Base-by-base conservation (phyloP, 2,113 vertebrate genomes). In the Proteles cristata region DNA sequence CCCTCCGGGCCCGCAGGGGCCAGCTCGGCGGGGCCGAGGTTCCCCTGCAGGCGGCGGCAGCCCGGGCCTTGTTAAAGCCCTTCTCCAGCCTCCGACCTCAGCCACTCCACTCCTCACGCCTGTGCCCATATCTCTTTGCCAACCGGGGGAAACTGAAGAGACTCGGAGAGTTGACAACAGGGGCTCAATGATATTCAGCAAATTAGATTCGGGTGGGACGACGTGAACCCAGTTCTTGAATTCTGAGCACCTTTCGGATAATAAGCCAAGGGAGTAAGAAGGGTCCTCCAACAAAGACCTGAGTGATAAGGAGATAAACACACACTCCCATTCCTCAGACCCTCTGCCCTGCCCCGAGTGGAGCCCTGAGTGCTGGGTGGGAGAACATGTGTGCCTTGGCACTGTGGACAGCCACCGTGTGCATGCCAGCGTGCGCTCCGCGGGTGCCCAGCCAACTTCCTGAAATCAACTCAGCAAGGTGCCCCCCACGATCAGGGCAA, bases 11-110 rank as follows among this genome's bases (percentile, higher is more conserved):
- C 63, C 25, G 6, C 76, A 26, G 50, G 23, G 90, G 48, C 43
- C 84, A 28, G 89, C 17, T 45, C 74, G 2, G 55, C 1, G 1
- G 53, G 68, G 53, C 55, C 6, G 8, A 35, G 69, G n/a, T 7
- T 26, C 35, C 76, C 16, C 61, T 31, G 61, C 0, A 11, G 53
- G 45, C 0, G 7, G n/a, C 17, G 0, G 43, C 1, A 19, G 61
- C 23, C 23, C 25, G 1, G 5, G 48, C 16, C 77, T 77, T 5
- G 25, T 48, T 53, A 39, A 53, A 74, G n/a, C 11, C 76, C 12
- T 61, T 90, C 55, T 61, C 63, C 53, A 61, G 5, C 33, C 66
- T 45, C 66, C 50, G 88, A 58, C 71, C 85, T 89, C 76, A 7
- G 53, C 81, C 39, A 50, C 25, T 7, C 61, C 68, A 69, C 50